Evolutionary conservation across 2,797 vertebrate species (phyloP), one percentile per base, ranked within the genome.

Genomic region (Tauraco hartlaubi): DNA sequence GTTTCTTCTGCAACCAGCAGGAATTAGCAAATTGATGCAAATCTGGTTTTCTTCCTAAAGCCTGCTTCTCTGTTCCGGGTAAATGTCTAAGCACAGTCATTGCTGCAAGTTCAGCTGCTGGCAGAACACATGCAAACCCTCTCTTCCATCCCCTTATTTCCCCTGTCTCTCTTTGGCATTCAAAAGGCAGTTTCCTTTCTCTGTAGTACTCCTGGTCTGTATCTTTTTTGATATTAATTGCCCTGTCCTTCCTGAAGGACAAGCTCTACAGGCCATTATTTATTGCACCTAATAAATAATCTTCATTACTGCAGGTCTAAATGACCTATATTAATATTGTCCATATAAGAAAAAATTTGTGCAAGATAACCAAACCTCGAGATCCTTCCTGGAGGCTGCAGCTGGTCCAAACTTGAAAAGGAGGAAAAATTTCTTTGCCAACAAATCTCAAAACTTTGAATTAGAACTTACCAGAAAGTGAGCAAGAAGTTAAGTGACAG

Each of bases 321-420:
- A 33, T 25, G 20, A 68, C 5, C 4, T 18, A 2, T 23, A 13
- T 56, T 33, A 39, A 19, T 67, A 10, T 8, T 14, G 11, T n/a
- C 29, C 8, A 0, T 25, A 3, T 21, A 59, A 17, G 26, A 74
- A 56, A 12, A 11, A 81, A n/a, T 76, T 82, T 71, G 4, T 56
- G 17, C 13, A 1, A 7, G 11, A 28, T 1, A 59, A 17, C 17
- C 41, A 75, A 52, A 61, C 25, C 9, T 49, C 4, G 0, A 22
- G 12, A 16, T 17, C 46, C 41, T 75, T 66, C 54, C 46, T 9
- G n/a, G 54, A 49, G 56, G 25, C 55, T 58, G 28, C 39, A 77
- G 31, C 61, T 75, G 25, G 18, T n/a, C 55, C 43, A 82, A 37
- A 76, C 59, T 63, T 15, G 14, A 68, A 67, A 64, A 67, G 33